Base-by-base conservation (phyloP, 2,113 vertebrate species). In the Glaucidium brasilianum region DNA sequence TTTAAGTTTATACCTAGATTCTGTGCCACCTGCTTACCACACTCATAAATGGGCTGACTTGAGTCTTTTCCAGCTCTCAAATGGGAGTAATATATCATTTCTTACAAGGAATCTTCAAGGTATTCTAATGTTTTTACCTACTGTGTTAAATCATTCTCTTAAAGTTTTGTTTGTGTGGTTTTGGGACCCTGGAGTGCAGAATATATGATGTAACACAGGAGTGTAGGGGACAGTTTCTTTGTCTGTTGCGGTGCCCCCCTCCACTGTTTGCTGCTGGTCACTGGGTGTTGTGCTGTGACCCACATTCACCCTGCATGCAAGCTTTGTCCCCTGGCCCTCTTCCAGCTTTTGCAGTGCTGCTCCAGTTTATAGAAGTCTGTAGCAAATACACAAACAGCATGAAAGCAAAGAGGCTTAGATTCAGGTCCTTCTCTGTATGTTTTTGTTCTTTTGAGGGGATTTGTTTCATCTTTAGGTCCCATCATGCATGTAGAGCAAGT, bases 271-370 rank as follows among this genome's bases (percentile, higher is more conserved):
- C 72, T 47, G 67, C 64, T 69, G 89, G 67, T 64, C 72, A 11
- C 53, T 56, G 91, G 64, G 1, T 86, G 80, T 32, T 90, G 59
- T 50, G 92, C 92, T 58, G 56, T 91, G 96, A 94, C 90, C 97
- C 91, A 92, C 75, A 85, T 96, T 95, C 85, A 45, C 77, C 93
- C 90, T 90, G 88, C 72, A 85, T 80, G 53, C 94, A 27, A 80
- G 92, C 90, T 52, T 47, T 49, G 74, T 67, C 74, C 93, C 37
- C 92, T 97, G 94, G 97, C 91, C 39, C 56, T 59, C 32, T 43
- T 85, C 91, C 94, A 94, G 85, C 39, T 52, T 77, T 63, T 21
- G 86, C 37, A 3, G 81, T 9, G 0, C 81, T 96, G 95, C 87
- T 96, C 91, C 81, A 85, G 43, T 95, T 94, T 64, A 25, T 3